Base-by-base conservation (phyloP, 2,113 vertebrate species). In the Hyperopisus bebe region DNA sequence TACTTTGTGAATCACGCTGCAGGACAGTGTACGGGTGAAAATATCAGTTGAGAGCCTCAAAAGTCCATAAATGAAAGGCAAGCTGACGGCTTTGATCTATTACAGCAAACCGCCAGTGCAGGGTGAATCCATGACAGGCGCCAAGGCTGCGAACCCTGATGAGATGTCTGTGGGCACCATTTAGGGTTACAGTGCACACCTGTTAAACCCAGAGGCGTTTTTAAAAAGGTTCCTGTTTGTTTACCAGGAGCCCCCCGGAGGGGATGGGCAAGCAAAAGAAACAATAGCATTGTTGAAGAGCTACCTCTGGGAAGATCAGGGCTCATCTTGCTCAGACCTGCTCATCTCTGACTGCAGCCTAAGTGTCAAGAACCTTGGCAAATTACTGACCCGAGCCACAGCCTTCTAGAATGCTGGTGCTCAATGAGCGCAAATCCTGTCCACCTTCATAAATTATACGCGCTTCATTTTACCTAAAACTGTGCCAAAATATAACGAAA, bases 161-260 rank as follows among this genome's bases (percentile, higher is more conserved):
- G 48, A 55, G 50, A 87, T 35, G 27, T 55, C 85, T 87, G 47
- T 27, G 85, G 48, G 46, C 21, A 35, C 31, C 50, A 35, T 87
- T 53, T 24, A n/a, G 47, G 15, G 85, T 50, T 53, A 55, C n/a
- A 51, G 85, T 31, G 50, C 85, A 55, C 85, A 35, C 15, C 50
- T 39, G 27, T 87, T 35, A 87, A 15, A 53, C 85, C 31, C 10
- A 53, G 85, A 35, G 48, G 31, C 27, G 0, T 87, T 87, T 53
- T 53, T 84, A 84, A n/a, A 87, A 19, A 27, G 21, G 24, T 86
- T 86, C 47, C 85, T 86, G 27, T 86, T 86, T 51, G 48, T 55
- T 87, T 87, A 53, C 31, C n/a, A 19, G 50, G 17, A 53, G 3
- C 31, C 85, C 27, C 48, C 47, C 27, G 8, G 80, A 83, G 80